Evolutionary conservation across 1,140 invertebrate genomes (phyloP), one percentile per base, ranked within the genome.

Genomic region (Contarinia nasturtii): DNA sequence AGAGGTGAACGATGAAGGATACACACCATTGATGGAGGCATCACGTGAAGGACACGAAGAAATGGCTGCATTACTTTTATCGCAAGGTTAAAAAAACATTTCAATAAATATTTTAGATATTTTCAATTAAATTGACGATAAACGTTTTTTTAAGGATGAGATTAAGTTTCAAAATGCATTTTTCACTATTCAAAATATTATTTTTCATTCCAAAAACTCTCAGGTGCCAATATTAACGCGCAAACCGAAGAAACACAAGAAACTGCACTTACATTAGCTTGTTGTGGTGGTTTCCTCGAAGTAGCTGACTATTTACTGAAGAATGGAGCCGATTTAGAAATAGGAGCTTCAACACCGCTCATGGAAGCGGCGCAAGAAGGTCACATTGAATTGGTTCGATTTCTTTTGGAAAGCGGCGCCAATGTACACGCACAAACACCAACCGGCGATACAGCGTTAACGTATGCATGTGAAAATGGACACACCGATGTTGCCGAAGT

Each of bases 1-100:
- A 67, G 95, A 98, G 70, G 93, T 88, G 21, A 98, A 98, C 67
- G 94, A 98, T 65, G 95, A 98, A 70, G 93, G 94, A n/a, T 98
- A 98, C 65, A 98, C 94, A 7, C 93, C 94, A n/a, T 68, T 99
- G 36, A 95, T 94, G 90, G 95, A 98, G 72, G 94, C 93, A 47
- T 89, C 92, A 0, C 71, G 95, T 14, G 95, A 98, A 68, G 95
- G 95, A 18, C 94, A 99, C 64, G 88, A 97, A 63, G 90, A 95
- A 65, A 96, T 98, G 88, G 93, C 98, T 11, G 87, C 89, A 33
- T 69, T 96, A 40, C 75, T 98, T 18, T 70, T 98, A 1, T 83
- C 80, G 54, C 87, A 94, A 72, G 89, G 82, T 82, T 64, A 36
- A 33, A 19, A 14, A n/a, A n/a, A n/a, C n/a, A n/a, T n/a, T n/a